Base-by-base conservation (phyloP, 2,797 vertebrate species). In the Falco cherrug region DNA sequence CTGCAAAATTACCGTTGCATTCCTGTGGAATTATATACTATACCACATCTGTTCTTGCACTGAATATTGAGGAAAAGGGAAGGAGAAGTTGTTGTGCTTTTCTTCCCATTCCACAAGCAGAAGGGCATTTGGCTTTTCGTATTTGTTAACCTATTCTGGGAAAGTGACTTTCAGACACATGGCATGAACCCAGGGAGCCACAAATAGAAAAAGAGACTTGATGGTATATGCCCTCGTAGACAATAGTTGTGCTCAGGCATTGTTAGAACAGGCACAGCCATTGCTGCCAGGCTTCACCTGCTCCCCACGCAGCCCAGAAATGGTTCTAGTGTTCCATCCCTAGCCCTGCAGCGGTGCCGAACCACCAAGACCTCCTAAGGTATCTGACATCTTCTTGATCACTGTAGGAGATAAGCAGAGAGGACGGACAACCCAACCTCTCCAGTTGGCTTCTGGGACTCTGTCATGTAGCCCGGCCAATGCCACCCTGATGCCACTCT, bases 161-260 rank as follows among this genome's bases (percentile, higher is more conserved):
- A 93, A 93, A 95, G 33, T 65, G 10, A 64, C 60, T 83, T 93
- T 85, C 64, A 89, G 90, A 87, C 78, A 64, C 31, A 41, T 64
- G 86, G 57, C 71, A 48, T 16, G 81, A 95, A 20, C 78, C 68
- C 90, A 87, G 57, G 48, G 45, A 90, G 53, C n/a, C 1, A 2
- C 78, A 91, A 79, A 80, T 18, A 87, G 64, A 74, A 45, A 29
- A 57, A 64, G 29, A 19, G 48, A 53, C 80, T 69, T 67, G 71
- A 37, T 85, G 59, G 31, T 57, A 18, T 45, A 5, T 83, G 93
- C 33, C 84, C 78, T 80, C 75, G 75, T 71, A 89, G 81, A 75
- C 67, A 74, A 67, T 51, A 82, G 54, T 39, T 70, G n/a, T 48
- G 43, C 5, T 3, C 11, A 50, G 68, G 51, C 51, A 48, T 60